Percentiles rank a stretch among this genome's conserved stretches.
These are phyloP conservation scores for Coregonus suidteri DNA, from an alignment of 2,797 vertebrate genomes.

Conservation along the genomic window DNA sequence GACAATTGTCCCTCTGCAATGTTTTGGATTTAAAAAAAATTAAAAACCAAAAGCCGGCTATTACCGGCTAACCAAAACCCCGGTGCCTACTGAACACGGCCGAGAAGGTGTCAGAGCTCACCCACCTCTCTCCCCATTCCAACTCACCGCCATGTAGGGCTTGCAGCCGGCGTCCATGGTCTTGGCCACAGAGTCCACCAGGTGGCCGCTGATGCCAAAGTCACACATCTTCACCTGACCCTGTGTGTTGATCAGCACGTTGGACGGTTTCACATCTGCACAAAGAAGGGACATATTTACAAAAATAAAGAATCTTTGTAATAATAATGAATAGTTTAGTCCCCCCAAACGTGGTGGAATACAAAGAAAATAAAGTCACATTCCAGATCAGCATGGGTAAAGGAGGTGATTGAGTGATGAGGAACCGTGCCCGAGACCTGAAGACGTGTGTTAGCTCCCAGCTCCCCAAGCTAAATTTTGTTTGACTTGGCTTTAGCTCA, in stretches of 20 bases:
- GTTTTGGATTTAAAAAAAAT: too few relatives aligned
- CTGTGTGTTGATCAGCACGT: conserved; percentile 94
- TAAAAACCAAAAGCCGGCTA: too few relatives aligned
- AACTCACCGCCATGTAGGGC: conserved; percentile 98
- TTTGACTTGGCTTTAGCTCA: background rate
- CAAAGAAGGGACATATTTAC: background rate
- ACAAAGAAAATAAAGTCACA: too few relatives aligned
- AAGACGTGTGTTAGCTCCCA: background rate
- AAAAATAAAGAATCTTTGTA: too few relatives aligned
- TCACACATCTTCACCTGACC: conserved; percentile 99
- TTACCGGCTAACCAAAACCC: background rate
- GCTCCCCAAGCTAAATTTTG: too few relatives aligned
- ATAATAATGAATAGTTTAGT: too few relatives aligned
- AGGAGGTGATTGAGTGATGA: background rate
- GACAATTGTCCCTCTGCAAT: too few relatives aligned
- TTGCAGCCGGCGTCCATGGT: conserved; percentile 98
- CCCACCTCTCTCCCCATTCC: background rate
- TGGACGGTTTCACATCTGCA: conserved; percentile 95
- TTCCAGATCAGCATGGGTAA: background rate
- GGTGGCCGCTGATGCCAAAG: conserved; percentile 98
- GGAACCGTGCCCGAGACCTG: background rate
- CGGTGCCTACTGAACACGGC: too few relatives aligned
- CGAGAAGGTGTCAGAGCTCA: too few relatives aligned
- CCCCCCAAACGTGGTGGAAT: too few relatives aligned
- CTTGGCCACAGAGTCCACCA: conserved; percentile 98